Evolutionary conservation across 2,113 vertebrate genomes (phyloP).

Genomic region (Callionymus lyra): DNA sequence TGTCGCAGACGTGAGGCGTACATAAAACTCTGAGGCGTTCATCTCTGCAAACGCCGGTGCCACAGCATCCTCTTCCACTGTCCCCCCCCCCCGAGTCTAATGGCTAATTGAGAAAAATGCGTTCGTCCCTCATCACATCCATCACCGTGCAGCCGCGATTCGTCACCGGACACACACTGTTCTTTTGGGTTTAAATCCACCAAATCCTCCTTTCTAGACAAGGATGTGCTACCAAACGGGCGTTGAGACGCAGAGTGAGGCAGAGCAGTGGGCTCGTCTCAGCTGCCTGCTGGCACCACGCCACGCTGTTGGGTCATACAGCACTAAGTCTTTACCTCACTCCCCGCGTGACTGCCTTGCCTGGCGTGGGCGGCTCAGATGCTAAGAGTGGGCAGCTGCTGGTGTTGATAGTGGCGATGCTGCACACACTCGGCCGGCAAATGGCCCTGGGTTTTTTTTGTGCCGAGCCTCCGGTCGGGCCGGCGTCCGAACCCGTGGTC

Average conservation of each 20-base stretch:
- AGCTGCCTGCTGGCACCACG: constrained; percentile 52
- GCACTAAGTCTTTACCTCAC: constrained; percentile 56
- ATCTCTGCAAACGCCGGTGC: constrained; percentile 5
- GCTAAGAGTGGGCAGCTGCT: constrained; percentile 48
- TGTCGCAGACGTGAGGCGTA: constrained; percentile 45
- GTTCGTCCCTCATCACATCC: too few species aligned
- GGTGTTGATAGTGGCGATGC: constrained; percentile 29
- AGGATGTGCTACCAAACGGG: constrained; percentile 28
- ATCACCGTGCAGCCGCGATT: too few species aligned
- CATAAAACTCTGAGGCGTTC: constrained; percentile 17
- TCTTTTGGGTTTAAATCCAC: too few species aligned
- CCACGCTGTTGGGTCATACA: constrained; percentile 63
- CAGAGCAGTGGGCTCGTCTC: constrained; percentile 59
- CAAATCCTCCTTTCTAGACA: too few species aligned
- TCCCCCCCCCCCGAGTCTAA: constrained; percentile 7
- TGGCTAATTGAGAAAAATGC: too few species aligned
- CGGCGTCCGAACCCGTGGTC: constrained; percentile 47
- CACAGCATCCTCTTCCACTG: constrained; percentile 9
- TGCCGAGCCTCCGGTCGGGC: constrained; percentile 35
- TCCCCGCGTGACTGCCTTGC: constrained; percentile 58
- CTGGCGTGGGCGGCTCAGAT: constrained; percentile 56
- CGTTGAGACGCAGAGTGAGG: constrained; percentile 50
- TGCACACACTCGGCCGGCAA: constrained; percentile 53
- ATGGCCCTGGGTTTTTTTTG: constrained; percentile 49
- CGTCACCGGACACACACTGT: too few species aligned